phyloP scores from a whole-genome alignment of 2,888 invertebrate genomes.

The Sminthurides aquaticus region DNA sequence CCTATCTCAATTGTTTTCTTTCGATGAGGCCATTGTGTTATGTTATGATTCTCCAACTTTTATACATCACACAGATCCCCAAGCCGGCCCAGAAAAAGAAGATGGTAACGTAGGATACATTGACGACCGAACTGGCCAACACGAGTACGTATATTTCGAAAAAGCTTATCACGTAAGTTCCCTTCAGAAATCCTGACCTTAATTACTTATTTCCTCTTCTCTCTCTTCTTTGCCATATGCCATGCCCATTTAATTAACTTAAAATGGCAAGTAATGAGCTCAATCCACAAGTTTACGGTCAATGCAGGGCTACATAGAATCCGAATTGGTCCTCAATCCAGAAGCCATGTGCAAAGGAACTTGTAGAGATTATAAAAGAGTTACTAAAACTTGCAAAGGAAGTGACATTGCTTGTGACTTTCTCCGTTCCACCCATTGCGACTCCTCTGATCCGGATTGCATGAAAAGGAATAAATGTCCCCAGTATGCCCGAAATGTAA shows the following conservation, averaged over 20 bases:
- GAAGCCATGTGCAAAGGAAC: conserved; percentile 13
- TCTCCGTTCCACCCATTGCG: conserved; percentile 15
- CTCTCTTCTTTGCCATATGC: no score
- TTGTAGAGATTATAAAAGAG: conserved; percentile 17
- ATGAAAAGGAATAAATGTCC: conserved; percentile 17
- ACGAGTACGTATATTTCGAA: conserved; percentile 10
- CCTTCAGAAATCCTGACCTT: conserved; percentile 4
- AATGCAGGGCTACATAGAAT: conserved; percentile 22
- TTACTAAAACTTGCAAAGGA: conserved; percentile 16
- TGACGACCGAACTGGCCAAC: conserved; percentile 11
- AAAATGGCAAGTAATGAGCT: no score
- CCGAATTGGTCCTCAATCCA: conserved; percentile 19
- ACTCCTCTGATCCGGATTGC: conserved; percentile 8
- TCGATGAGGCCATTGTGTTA: no score
- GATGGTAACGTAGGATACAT: conserved; percentile 21
- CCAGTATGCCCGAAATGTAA: conserved; percentile 18
- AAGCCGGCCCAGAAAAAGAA: conserved; percentile 21
- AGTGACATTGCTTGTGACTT: conserved; percentile 7
- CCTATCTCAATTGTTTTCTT: no score
- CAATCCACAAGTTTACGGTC: no score
- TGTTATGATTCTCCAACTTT: not conserved
- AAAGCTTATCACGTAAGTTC: conserved; percentile 20
- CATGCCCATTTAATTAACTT: no score
- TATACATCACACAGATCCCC: conserved; percentile 17
- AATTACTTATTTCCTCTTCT: no score